phyloP scores from a whole-genome alignment of 2,888 invertebrate species.

The Parapristionchus giblindavisi region DNA sequence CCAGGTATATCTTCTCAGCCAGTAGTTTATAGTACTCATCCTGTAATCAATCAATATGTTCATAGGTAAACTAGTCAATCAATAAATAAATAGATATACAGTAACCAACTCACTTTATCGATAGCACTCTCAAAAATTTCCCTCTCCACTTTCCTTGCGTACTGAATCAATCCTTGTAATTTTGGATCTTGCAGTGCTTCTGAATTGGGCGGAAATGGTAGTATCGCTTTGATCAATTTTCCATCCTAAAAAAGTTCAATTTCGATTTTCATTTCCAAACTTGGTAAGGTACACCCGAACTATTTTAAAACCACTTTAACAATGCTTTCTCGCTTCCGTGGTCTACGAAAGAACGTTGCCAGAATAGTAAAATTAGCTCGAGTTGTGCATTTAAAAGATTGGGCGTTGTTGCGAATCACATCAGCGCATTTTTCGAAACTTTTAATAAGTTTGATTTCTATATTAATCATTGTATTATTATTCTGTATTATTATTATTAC shows the following conservation, averaged over 20 bases:
- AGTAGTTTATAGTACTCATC: conserved; percentile 97
- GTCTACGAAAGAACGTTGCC: too few relatives aligned
- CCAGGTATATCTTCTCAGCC: conserved; percentile 99
- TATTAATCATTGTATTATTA: too few relatives aligned
- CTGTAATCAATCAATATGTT: conserved; percentile 64
- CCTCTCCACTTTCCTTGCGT: conserved; percentile 97
- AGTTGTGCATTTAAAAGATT: too few relatives aligned
- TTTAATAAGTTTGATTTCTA: too few relatives aligned
- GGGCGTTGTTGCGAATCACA: too few relatives aligned
- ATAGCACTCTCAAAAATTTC: conserved; percentile 99
- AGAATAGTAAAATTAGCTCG: too few relatives aligned
- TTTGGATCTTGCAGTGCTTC: conserved; percentile 93
- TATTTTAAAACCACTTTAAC: too few relatives aligned
- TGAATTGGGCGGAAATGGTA: conserved; percentile 96
- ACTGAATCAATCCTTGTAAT: conserved; percentile 93
- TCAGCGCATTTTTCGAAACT: too few relatives aligned
- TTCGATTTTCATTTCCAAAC: too few relatives aligned
- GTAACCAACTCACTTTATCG: conserved; percentile 76
- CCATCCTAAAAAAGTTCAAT: conserved; percentile 79
- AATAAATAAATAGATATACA: neutral
- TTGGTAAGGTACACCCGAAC: too few relatives aligned
- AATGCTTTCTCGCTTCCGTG: too few relatives aligned
- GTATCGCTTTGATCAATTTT: conserved; percentile 98
- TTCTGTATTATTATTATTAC: too few relatives aligned
- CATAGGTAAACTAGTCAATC: neutral